Evolutionary conservation across 2,113 vertebrate genomes (phyloP).

Genomic region (Antidorcas marsupialis): DNA sequence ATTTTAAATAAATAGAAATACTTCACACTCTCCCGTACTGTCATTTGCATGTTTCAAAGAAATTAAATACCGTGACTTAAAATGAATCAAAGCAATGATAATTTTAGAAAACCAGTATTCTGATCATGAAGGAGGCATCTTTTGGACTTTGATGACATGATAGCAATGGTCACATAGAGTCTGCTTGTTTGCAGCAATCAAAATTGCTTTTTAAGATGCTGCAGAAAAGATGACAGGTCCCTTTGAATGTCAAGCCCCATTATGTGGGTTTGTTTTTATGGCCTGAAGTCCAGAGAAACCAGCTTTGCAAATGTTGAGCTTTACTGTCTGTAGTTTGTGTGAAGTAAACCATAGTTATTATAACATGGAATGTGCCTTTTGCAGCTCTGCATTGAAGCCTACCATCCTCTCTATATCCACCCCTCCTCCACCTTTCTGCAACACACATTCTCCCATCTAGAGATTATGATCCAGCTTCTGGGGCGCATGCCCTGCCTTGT

Average conservation of each 20-base stretch:
- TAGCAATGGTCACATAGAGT: background rate
- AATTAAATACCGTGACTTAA: conserved; percentile 16
- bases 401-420: background rate
- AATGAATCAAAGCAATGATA: conserved; percentile 21
- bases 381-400: background rate
- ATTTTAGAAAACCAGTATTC: conserved; percentile 40
- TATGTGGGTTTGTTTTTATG: conserved; percentile 35
- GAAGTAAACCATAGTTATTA: background rate
- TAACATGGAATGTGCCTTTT: background rate
- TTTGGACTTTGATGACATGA: background rate
- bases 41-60: conserved; percentile 24
- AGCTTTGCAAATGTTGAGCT: conserved; percentile 25
- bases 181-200: conserved; percentile 1
- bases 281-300: background rate
- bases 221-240: background rate
- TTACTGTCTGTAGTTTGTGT: background rate
- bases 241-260: conserved; percentile 1
- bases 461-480: background rate
- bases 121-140: conserved; percentile 22
- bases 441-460: background rate
- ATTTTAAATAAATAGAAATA: conserved; percentile 36
- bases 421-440: background rate
- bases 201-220: conserved; percentile 23
- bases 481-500: background rate
- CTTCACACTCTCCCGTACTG: background rate